These are phyloP conservation scores for Geophilus truncorum DNA, from an alignment of 2,888 invertebrate species.

Conservation along the genomic window DNA sequence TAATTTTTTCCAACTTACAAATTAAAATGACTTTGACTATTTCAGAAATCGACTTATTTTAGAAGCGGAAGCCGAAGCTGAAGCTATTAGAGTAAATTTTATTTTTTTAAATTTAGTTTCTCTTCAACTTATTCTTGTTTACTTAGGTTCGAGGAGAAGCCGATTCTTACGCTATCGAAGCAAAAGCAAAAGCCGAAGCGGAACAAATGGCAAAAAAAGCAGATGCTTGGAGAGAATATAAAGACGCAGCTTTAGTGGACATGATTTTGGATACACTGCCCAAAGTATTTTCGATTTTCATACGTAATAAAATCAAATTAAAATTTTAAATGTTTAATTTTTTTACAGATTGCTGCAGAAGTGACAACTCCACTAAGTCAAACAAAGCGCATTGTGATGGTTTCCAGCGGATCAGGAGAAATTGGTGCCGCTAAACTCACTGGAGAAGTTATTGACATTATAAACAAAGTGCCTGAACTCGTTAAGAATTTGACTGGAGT, in stretches of 20 bases:
- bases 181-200: conserved; percentile 91
- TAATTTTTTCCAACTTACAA: too few relatives aligned
- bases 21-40: too few relatives aligned
- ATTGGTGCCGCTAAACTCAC: conserved; percentile 92
- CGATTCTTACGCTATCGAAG: conserved; percentile 83
- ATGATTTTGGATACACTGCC: conserved; percentile 94
- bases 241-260: conserved; percentile 90
- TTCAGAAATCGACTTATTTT: conserved; percentile 67
- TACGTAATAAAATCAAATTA: too few relatives aligned
- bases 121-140: not conserved
- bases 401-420: conserved; percentile 79
- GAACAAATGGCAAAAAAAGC: conserved; percentile 97
- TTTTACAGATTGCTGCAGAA: conserved; percentile 80
- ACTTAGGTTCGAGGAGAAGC: conserved; percentile 63
- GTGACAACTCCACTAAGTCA: conserved; percentile 92
- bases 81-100: conserved; percentile 64
- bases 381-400: conserved; percentile 93
- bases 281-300: too few relatives aligned
- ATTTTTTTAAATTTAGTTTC: not conserved
- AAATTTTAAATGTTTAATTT: not conserved
- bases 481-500: conserved; percentile 91
- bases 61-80: conserved; percentile 93
- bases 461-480: conserved; percentile 82
- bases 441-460: conserved; percentile 87
- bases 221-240: conserved; percentile 94